phyloP scores from a whole-genome alignment of 2,888 invertebrate species.

The Brenthis hecate region DNA sequence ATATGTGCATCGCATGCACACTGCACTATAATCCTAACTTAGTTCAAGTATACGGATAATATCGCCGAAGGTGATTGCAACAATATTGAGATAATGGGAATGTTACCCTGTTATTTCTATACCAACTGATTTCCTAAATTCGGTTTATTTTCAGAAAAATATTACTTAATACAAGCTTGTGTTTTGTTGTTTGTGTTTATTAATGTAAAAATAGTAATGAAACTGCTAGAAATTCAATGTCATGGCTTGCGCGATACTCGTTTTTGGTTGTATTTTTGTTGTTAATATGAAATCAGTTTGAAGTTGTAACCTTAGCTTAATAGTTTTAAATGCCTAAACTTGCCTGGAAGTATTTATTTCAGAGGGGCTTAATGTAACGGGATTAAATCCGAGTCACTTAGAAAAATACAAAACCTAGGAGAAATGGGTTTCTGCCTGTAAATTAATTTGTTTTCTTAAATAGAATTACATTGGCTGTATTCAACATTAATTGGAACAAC shows the following conservation, averaged over 20 bases:
- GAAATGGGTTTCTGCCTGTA: slow-evolving; percentile 51
- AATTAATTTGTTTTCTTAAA: slow-evolving; percentile 45
- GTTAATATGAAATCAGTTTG: slow-evolving; percentile 32
- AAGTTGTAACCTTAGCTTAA: slow-evolving; percentile 38
- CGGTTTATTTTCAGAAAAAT: slow-evolving; percentile 18
- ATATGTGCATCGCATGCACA: slow-evolving; percentile 48
- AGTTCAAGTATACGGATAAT: slow-evolving; percentile 73
- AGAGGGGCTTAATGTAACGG: slow-evolving; percentile 62
- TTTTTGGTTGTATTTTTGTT: slow-evolving; percentile 5
- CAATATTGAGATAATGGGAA: slow-evolving; percentile 20
- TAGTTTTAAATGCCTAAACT: slow-evolving; percentile 68
- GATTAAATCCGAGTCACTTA: slow-evolving; percentile 65
- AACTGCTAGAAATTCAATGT: slow-evolving; percentile 60
- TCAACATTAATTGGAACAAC: slow-evolving; percentile 55
- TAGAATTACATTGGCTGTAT: slow-evolving; percentile 45
- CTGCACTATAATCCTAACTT: slow-evolving; percentile 64
- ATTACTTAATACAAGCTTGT: slow-evolving; percentile 51
- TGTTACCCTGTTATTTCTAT: slow-evolving; percentile 21
- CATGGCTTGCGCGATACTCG: slow-evolving; percentile 54
- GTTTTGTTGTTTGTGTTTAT: slow-evolving; percentile 54
- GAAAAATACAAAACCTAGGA: slow-evolving; percentile 54
- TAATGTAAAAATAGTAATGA: slow-evolving; percentile 50
- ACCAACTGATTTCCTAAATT: slow-evolving; percentile 22
- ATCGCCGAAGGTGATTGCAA: slow-evolving; percentile 66
- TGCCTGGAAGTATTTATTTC: slow-evolving; percentile 60